phyloP scores from a whole-genome alignment of 1,140 invertebrate species.

The Saxidomus purpurata region DNA sequence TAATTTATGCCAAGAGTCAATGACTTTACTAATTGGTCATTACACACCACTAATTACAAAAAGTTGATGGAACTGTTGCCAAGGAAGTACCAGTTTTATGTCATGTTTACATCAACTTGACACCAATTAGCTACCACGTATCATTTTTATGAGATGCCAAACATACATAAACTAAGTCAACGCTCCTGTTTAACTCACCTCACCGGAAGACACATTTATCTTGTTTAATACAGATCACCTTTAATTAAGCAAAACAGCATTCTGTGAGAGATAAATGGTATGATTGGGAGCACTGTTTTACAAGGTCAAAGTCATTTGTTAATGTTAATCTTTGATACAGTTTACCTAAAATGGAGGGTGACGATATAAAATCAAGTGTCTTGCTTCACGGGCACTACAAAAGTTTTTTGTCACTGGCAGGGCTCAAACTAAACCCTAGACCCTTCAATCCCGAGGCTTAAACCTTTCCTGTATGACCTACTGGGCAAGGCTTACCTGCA shows the following conservation, averaged over 20 bases:
- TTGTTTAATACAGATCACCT: background rate
- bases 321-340: too few relatives aligned
- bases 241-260: background rate
- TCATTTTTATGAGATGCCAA: background rate
- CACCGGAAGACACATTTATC: background rate
- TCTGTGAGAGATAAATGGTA: background rate
- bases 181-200: background rate
- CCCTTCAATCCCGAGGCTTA: too few relatives aligned
- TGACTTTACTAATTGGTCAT: slow-evolving; percentile 28
- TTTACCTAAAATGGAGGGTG: too few relatives aligned
- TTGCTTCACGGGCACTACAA: too few relatives aligned
- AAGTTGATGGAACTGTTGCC: background rate
- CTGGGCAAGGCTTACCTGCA: too few relatives aligned
- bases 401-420: too few relatives aligned
- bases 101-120: slow-evolving; percentile 29
- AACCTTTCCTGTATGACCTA: too few relatives aligned
- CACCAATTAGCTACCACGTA: slow-evolving; percentile 34
- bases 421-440: too few relatives aligned
- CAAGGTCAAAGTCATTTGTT: too few relatives aligned
- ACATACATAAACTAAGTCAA: background rate
- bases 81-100: slow-evolving; percentile 10
- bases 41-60: background rate
- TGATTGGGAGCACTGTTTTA: background rate
- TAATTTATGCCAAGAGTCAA: background rate
- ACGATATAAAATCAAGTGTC: too few relatives aligned